These are phyloP conservation scores for Talpa occidentalis DNA, from an alignment of 2,113 vertebrate genomes.

Conservation along the genomic window DNA sequence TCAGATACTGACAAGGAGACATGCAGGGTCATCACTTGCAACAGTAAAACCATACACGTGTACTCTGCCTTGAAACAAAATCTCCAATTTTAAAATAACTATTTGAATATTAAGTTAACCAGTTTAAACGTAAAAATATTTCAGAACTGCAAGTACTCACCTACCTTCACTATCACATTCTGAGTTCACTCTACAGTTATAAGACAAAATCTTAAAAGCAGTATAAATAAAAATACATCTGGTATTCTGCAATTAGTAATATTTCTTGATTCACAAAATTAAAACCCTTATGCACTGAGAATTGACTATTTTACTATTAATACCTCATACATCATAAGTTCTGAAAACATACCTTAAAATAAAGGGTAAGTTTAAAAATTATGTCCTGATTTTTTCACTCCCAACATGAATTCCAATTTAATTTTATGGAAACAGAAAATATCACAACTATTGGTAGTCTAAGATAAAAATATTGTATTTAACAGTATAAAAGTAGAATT, in stretches of 20 bases:
- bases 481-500: neutral
- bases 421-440: constrained; percentile 45
- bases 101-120: neutral
- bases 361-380: constrained; percentile 9
- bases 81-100: neutral
- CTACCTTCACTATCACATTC: neutral
- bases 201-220: neutral
- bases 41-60: neutral
- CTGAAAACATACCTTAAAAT: constrained; percentile 8
- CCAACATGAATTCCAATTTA: neutral
- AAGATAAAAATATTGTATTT: constrained; percentile 25
- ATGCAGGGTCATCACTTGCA: neutral
- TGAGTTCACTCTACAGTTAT: neutral
- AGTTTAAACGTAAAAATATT: constrained; percentile 10
- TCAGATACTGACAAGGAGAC: neutral
- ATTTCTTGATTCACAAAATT: constrained; percentile 37
- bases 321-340: neutral
- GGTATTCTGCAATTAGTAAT: constrained; percentile 22
- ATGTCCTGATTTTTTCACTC: neutral
- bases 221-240: constrained; percentile 50
- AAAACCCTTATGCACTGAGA: neutral
- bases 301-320: constrained; percentile 35
- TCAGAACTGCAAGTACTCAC: constrained; percentile 1
- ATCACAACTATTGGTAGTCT: neutral
- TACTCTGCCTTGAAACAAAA: neutral